Evolutionary conservation across 2,113 vertebrate species (phyloP).

Genomic region (Gnathonemus echidnorhynchus): DNA sequence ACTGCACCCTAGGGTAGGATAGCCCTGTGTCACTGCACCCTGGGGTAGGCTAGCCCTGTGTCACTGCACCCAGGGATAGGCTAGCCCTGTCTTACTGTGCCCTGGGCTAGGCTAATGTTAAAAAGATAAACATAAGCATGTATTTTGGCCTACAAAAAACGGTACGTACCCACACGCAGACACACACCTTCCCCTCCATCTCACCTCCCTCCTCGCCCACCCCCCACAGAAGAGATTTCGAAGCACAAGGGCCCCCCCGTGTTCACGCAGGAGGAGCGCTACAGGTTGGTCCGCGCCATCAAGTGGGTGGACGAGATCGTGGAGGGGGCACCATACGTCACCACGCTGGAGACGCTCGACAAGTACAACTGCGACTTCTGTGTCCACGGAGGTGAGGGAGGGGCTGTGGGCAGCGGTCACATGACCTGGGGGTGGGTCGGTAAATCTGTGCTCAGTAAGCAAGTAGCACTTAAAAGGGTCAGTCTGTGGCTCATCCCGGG

Average conservation of each 20-base stretch:
- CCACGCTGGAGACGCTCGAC: slow-evolving; percentile 86
- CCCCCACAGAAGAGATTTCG: slow-evolving; percentile 79
- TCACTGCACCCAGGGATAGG: neutral
- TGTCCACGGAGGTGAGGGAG: slow-evolving; percentile 82
- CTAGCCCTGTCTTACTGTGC: neutral
- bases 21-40: neutral
- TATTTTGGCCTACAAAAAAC: neutral
- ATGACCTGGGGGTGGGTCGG: neutral
- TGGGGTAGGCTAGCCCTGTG: no score
- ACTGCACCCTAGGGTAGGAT: no score
- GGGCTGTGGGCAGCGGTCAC: neutral
- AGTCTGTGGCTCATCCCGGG: neutral
- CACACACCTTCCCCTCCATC: neutral
- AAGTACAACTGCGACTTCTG: slow-evolving; percentile 91
- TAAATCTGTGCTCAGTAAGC: neutral
- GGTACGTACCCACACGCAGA: neutral
- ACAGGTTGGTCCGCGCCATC: slow-evolving; percentile 94
- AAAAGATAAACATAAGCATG: neutral
- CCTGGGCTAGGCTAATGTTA: neutral
- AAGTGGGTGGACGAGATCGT: slow-evolving; percentile 98
- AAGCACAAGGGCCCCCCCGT: slow-evolving; percentile 96
- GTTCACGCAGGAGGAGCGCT: slow-evolving; percentile 89
- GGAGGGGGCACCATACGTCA: slow-evolving; percentile 88
- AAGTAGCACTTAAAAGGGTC: neutral
- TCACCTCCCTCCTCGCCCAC: neutral